phyloP scores from a whole-genome alignment of 2,797 vertebrate genomes.

The Leuciscus waleckii region DNA sequence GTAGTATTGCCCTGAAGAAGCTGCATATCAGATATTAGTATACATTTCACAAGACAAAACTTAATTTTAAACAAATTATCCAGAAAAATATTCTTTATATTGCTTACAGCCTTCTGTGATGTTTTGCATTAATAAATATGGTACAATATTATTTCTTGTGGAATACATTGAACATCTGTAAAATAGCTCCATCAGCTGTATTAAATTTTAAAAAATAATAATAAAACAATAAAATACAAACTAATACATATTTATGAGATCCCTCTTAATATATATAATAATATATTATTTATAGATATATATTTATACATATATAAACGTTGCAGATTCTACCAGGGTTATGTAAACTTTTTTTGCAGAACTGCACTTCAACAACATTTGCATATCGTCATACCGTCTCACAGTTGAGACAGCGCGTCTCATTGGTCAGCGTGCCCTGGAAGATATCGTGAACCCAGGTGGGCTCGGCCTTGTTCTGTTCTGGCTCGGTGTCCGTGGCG shows the following conservation, averaged over 20 bases:
- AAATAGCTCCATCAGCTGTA: background rate
- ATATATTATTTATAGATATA: too few species aligned
- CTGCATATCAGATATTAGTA: background rate
- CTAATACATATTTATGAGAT: background rate
- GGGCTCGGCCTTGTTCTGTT: slow-evolving; percentile 87
- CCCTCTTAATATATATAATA: too few species aligned
- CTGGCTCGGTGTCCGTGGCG: slow-evolving; percentile 74
- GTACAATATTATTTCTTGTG: background rate
- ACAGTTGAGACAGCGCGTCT: slow-evolving; percentile 98
- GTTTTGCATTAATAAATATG: background rate
- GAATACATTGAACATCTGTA: background rate
- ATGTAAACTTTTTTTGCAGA: background rate
- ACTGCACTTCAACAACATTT: background rate
- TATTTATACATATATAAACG: too few species aligned
- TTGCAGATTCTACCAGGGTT: background rate
- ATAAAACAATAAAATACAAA: background rate
- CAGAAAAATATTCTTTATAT: background rate
- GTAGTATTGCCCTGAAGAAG: background rate
- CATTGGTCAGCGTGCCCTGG: slow-evolving; percentile 97
- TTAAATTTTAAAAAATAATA: background rate
- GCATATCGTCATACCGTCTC: slow-evolving; percentile 84
- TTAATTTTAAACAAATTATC: background rate
- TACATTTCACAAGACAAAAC: background rate
- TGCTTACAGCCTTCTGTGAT: background rate
- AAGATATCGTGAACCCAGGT: slow-evolving; percentile 99